Conservation (phyloP, 1,140 invertebrate genomes). For the Centruroides sculpturatus region DNA sequence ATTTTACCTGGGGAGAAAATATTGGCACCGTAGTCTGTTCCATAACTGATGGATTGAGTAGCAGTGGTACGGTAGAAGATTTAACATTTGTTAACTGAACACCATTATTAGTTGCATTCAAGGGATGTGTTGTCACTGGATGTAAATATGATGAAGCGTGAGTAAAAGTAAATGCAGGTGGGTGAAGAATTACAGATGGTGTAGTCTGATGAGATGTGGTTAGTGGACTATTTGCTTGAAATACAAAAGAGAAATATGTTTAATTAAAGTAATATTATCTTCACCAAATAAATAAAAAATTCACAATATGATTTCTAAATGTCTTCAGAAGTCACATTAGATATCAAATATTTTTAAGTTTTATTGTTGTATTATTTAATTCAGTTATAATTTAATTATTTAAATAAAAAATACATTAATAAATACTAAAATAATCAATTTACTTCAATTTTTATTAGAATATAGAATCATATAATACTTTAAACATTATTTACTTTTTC, state of each 20-base stretch:
- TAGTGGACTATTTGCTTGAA: neutral
- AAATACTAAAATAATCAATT: too few relatives aligned
- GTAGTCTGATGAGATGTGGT: neutral
- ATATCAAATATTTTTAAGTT: too few relatives aligned
- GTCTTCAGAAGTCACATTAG: too few relatives aligned
- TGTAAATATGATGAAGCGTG: neutral
- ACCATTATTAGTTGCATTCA: neutral
- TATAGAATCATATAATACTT: too few relatives aligned
- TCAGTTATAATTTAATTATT: too few relatives aligned
- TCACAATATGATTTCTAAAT: neutral
- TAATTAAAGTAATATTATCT: conserved; percentile 6
- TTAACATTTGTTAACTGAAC: neutral
- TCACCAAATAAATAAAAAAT: conserved; percentile 2
- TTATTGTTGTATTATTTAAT: too few relatives aligned
- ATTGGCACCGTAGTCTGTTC: conserved; percentile 11
- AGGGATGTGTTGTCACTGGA: neutral
- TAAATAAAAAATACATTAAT: too few relatives aligned
- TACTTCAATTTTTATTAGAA: too few relatives aligned
- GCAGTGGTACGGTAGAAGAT: conserved; percentile 1
- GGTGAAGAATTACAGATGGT: conserved; percentile 12
- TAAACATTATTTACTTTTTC: too few relatives aligned
- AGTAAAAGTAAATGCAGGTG: neutral
- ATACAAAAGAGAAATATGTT: neutral
- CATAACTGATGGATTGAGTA: conserved; percentile 11
- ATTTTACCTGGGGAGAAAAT: conserved; percentile 3